Conservation (phyloP, 2,113 vertebrate genomes). For the Emydocephalus ijimae region DNA sequence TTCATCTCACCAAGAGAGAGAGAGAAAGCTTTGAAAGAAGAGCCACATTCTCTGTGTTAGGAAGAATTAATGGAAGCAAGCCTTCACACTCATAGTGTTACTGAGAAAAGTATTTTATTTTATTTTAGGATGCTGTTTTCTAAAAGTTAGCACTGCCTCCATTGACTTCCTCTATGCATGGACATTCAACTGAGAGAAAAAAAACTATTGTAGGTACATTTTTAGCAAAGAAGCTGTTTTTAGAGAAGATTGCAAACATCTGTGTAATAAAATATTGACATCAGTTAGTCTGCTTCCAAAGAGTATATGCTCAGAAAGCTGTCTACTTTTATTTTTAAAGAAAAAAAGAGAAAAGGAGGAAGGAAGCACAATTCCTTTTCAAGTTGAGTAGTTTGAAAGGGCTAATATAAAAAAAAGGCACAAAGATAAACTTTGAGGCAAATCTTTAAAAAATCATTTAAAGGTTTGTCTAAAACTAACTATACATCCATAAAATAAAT, state of each 20-base stretch:
- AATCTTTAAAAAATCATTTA: conserved; percentile 88
- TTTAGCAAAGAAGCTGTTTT: conserved; percentile 11
- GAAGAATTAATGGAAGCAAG: conserved; percentile 59
- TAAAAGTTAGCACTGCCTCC: neutral
- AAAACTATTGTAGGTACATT: conserved; percentile 13
- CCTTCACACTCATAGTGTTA: conserved; percentile 47
- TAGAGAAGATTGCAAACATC: conserved; percentile 26
- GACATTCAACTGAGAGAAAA: conserved; percentile 36
- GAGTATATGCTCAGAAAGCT: conserved; percentile 54
- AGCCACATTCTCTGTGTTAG: conserved; percentile 56
- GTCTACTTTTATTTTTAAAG: conserved; percentile 49
- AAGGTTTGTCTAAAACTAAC: conserved; percentile 77
- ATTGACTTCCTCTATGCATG: neutral
- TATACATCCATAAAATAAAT: conserved; percentile 79
- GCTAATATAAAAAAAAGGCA: conserved; percentile 66
- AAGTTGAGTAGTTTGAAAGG: conserved; percentile 50
- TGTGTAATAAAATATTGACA: conserved; percentile 26
- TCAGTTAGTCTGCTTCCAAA: conserved; percentile 53
- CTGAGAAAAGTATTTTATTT: conserved; percentile 46
- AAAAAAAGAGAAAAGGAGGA: conserved; percentile 17
- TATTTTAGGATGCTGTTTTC: neutral
- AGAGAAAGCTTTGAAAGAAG: conserved; percentile 55
- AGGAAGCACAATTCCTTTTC: conserved; percentile 48
- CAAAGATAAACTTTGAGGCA: conserved; percentile 79
- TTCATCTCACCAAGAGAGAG: conserved; percentile 56